Evolutionary conservation across 1,140 invertebrate species (phyloP).

Genomic region (Pogonomyrmex barbatus): DNA sequence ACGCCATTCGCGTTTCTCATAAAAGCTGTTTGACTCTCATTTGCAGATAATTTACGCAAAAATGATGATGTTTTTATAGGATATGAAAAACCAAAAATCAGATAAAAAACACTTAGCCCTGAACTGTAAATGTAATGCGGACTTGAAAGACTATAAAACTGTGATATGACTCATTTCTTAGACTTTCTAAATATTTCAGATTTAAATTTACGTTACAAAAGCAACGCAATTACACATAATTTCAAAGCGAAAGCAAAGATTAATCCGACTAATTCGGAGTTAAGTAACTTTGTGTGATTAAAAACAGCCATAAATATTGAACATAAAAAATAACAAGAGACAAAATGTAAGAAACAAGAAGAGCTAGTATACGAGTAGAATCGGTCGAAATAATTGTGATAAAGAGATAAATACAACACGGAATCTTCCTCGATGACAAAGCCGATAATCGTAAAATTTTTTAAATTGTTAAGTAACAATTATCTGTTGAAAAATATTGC

Average conservation of each 20-base stretch:
- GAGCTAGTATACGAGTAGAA: background rate
- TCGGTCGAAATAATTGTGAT: background rate
- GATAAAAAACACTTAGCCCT: background rate
- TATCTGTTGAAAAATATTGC: background rate
- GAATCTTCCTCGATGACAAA: slow-evolving; percentile 6
- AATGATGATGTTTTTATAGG: background rate
- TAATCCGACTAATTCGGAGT: background rate
- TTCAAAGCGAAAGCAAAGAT: background rate
- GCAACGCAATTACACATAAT: background rate
- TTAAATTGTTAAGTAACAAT: background rate
- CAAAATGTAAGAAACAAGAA: background rate
- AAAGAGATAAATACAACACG: background rate
- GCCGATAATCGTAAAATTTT: background rate
- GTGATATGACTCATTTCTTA: background rate
- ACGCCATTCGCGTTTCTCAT: background rate
- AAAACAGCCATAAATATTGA: background rate
- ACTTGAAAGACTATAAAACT: slow-evolving; percentile 1
- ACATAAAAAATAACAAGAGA: too few species aligned
- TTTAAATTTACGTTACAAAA: background rate
- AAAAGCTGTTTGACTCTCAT: background rate
- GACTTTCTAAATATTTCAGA: background rate
- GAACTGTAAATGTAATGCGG: background rate
- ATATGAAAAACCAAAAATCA: background rate
- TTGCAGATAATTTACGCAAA: background rate
- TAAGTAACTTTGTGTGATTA: background rate